These are phyloP conservation scores for Thelaira solivaga DNA, from an alignment of 2,888 invertebrate species.

Conservation along the genomic window DNA sequence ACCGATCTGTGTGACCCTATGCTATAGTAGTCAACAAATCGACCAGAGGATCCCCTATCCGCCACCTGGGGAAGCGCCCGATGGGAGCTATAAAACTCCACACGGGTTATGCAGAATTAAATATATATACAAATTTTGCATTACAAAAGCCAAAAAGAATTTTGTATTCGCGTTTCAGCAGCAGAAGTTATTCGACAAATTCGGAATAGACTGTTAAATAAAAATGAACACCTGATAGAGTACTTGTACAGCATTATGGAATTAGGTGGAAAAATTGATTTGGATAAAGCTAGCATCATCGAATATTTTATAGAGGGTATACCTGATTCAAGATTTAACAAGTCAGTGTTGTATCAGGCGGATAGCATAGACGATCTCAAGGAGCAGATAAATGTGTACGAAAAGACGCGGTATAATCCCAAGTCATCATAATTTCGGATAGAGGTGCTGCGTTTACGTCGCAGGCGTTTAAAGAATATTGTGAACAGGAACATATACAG, in stretches of 20 bases:
- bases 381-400: background rate
- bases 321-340: slow-evolving; percentile 5
- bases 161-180: no score
- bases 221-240: slow-evolving; percentile 23
- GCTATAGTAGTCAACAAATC: no score
- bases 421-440: background rate
- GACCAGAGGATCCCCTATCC: no score
- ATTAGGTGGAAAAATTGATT: background rate
- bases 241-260: background rate
- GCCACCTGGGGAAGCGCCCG: no score
- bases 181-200: slow-evolving; percentile 34
- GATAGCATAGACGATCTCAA: background rate
- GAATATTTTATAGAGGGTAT: no score
- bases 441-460: background rate
- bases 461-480: background rate
- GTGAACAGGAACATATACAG: background rate
- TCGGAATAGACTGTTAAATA: slow-evolving; percentile 17
- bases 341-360: background rate
- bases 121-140: no score
- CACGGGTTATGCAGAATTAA: no score
- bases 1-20: no score
- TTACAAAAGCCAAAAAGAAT: no score
- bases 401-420: no score
- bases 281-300: no score
- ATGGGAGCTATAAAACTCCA: no score